Conservation (phyloP, 1,140 invertebrate genomes). For the Drosophila melanica region DNA sequence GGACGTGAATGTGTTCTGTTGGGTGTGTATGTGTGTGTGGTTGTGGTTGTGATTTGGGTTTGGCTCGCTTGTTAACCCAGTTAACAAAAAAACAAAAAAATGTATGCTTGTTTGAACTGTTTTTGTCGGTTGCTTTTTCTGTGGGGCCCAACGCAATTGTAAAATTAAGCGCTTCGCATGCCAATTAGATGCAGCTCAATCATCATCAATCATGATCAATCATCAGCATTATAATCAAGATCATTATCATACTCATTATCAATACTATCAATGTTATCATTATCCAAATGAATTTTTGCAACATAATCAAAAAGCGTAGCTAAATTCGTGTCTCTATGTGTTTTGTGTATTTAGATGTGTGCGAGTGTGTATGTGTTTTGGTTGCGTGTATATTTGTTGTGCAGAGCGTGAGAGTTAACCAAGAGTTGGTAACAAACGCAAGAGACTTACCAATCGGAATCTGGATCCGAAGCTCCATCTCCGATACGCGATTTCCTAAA, state of each 20-base stretch:
- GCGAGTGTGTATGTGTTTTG: slow-evolving; percentile 16
- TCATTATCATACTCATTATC: slow-evolving; percentile 42
- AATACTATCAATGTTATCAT: slow-evolving; percentile 8
- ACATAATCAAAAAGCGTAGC: slow-evolving; percentile 67
- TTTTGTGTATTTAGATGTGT: slow-evolving; percentile 21
- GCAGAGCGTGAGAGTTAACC: slow-evolving; percentile 58
- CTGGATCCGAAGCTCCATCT: slow-evolving; percentile 83
- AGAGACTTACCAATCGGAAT: slow-evolving; percentile 83
- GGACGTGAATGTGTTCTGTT: background rate
- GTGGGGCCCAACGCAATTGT: slow-evolving; percentile 60
- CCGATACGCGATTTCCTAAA: slow-evolving; percentile 83
- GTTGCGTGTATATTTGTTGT: slow-evolving; percentile 38
- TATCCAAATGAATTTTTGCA: slow-evolving; percentile 38
- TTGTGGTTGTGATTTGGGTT: slow-evolving; percentile 25
- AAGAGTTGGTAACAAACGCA: slow-evolving; percentile 60
- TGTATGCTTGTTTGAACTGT: slow-evolving; percentile 24
- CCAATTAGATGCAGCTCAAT: slow-evolving; percentile 59
- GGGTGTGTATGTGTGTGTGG: slow-evolving; percentile 18
- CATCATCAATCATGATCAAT: slow-evolving; percentile 51
- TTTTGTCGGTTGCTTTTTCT: slow-evolving; percentile 29
- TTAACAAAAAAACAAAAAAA: slow-evolving; percentile 8
- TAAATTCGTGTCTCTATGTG: slow-evolving; percentile 25
- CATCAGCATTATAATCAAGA: slow-evolving; percentile 41
- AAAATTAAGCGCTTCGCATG: slow-evolving; percentile 73
- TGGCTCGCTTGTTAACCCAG: slow-evolving; percentile 12